These are phyloP conservation scores for Thalassoma bifasciatum DNA, from an alignment of 2,113 vertebrate genomes.

Conservation along the genomic window DNA sequence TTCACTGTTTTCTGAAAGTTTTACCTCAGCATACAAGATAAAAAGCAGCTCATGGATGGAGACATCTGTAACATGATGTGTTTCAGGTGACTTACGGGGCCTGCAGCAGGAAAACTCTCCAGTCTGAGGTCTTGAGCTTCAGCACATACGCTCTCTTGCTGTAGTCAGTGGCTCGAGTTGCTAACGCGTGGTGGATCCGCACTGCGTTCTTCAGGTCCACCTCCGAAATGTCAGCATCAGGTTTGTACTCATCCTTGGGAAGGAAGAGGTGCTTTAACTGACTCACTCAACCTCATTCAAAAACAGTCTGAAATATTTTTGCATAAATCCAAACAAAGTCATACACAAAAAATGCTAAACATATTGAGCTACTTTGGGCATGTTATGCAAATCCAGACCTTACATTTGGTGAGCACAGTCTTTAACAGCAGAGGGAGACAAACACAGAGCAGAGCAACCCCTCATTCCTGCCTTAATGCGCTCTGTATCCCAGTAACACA, in stretches of 20 bases:
- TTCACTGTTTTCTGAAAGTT: background rate
- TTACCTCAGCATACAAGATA: background rate
- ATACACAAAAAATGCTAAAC: background rate
- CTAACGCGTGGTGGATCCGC: constrained; percentile 94
- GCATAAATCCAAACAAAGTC: background rate
- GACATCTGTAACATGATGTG: background rate
- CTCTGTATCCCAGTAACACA: constrained; percentile 14
- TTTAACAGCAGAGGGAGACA: constrained; percentile 74
- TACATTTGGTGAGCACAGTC: background rate
- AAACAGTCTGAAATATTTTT: too few relatives aligned
- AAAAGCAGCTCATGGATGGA: background rate
- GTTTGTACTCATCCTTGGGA: constrained; percentile 94
- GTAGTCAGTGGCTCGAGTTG: constrained; percentile 94
- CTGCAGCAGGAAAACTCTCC: constrained; percentile 97
- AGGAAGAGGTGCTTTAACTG: background rate
- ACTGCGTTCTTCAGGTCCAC: constrained; percentile 96
- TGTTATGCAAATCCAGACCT: background rate
- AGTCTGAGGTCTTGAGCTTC: constrained; percentile 97
- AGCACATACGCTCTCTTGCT: constrained; percentile 95
- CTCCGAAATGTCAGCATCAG: constrained; percentile 94
- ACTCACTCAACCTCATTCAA: too few relatives aligned
- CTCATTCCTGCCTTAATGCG: constrained; percentile 27
- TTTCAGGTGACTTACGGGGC: constrained; percentile 87
- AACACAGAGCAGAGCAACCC: constrained; percentile 30
- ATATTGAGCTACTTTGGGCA: background rate